Percentiles rank a stretch among this genome's conserved stretches.
These are phyloP conservation scores for Parelbella ahira DNA, from an alignment of 2,888 invertebrate species.

Conservation along the genomic window DNA sequence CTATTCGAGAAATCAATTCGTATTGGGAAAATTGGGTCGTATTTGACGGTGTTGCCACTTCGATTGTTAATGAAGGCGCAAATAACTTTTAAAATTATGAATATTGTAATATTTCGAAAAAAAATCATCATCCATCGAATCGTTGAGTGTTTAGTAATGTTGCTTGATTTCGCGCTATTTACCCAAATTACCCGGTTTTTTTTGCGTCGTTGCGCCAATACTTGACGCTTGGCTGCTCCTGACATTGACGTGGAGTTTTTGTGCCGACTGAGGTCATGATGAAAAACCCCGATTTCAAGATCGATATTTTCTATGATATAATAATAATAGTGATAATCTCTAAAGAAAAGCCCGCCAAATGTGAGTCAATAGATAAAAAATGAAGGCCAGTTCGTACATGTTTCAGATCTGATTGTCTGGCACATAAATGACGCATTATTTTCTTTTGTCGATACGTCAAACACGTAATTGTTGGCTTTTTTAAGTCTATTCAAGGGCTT, in stretches of 20 bases:
- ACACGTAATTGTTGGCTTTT: too few relatives aligned
- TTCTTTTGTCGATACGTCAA: too few relatives aligned
- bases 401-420: too few relatives aligned
- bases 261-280: slow-evolving; percentile 48
- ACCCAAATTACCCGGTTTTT: slow-evolving; percentile 72
- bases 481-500: too few relatives aligned
- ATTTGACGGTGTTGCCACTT: slow-evolving; percentile 22
- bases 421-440: too few relatives aligned
- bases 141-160: slow-evolving; percentile 55
- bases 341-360: slow-evolving; percentile 24
- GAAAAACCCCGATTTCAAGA: slow-evolving; percentile 38
- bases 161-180: slow-evolving; percentile 75
- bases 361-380: slow-evolving; percentile 49
- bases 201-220: slow-evolving; percentile 69
- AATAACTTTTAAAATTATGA: slow-evolving; percentile 34
- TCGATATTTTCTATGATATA: slow-evolving; percentile 41
- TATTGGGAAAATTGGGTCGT: background rate
- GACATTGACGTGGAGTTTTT: slow-evolving; percentile 72
- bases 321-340: slow-evolving; percentile 28
- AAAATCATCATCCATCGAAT: slow-evolving; percentile 40
- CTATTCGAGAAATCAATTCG: background rate
- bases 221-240: slow-evolving; percentile 67
- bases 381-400: slow-evolving; percentile 9
- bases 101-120: slow-evolving; percentile 41
- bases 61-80: slow-evolving; percentile 21